phyloP scores from a whole-genome alignment of 2,797 vertebrate species.

The Enteromius argenteus region DNA sequence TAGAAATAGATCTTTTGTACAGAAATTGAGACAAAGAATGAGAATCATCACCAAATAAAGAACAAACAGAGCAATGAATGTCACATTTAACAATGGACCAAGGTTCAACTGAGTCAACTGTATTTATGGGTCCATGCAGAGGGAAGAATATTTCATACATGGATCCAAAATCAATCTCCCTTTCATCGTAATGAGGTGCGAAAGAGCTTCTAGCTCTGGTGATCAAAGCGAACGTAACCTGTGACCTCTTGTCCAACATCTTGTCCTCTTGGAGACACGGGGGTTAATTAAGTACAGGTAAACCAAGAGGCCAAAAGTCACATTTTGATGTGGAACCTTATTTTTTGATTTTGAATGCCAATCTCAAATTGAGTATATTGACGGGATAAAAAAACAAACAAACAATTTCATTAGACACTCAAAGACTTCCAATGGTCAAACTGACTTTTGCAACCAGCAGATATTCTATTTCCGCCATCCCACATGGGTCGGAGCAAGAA shows the following conservation, averaged over 20 bases:
- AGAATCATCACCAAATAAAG: conserved; percentile 5
- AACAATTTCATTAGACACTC: not conserved
- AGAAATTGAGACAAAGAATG: conserved; percentile 58
- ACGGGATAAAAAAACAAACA: not conserved
- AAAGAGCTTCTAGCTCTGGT: conserved; percentile 2
- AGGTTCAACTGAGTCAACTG: not conserved
- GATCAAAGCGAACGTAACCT: not conserved
- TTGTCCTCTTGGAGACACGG: not conserved
- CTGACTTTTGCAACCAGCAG: not conserved
- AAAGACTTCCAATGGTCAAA: not conserved
- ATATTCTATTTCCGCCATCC: not conserved
- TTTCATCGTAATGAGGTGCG: not conserved
- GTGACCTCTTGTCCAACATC: conserved; percentile 15
- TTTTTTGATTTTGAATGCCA: not conserved
- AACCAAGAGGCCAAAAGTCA: not conserved
- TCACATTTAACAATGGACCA: conserved; percentile 32
- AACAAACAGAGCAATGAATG: not conserved
- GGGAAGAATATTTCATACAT: not conserved
- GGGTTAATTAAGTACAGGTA: not conserved
- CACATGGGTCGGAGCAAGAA: not conserved
- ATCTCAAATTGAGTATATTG: conserved; percentile 5
- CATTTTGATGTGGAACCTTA: not conserved
- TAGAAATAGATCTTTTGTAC: conserved; percentile 67
- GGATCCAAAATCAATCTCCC: not conserved
- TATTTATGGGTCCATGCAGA: not conserved